Evolutionary conservation across 2,113 vertebrate species (phyloP), one percentile per base, ranked within the genome.

Genomic region (Heterochromis multidens): DNA sequence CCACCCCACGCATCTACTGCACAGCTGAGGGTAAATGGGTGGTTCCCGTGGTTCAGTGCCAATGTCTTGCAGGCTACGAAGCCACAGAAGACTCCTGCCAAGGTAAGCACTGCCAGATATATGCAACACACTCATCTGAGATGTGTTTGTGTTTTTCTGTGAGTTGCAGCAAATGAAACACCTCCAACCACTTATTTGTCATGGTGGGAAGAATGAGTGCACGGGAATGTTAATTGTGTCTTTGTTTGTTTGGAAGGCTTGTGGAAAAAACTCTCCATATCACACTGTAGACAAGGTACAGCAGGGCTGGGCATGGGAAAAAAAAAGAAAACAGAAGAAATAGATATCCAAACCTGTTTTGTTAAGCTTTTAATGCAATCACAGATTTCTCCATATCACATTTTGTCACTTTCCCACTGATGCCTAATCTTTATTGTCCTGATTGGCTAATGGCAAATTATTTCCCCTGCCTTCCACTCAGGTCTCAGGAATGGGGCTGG

Each of bases 21-120:
- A 96, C 97, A 0, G 92, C 96, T 1, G 97, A 99, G 0, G 99
- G 98, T 0, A 96, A 99, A 89, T 99, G 99, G 98, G 89, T 99
- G 88, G 98, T 99, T 90, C 98, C 97, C 3, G 96, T 99, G 9
- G 98, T 97, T 0, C 97, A 97, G 90, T 99, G 99, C 93, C 94
- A 97, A 72, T 99, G 99, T 88, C 94, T 94, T 3, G 93, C 95
- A 0, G 99, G 98, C 70, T 97, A 98, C 1, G 96, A 98, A 95
- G 96, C 94, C 80, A 93, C 90, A 12, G 96, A 96, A 2, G 95
- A 97, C 1, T 35, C 90, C 33, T 99, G 99, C 94, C 96, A 95
- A 96, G 97, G 99, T 99, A 95, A 97, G 86, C 86, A 61, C 9
- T 40, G 81, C 77, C 78, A 87, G 17, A 76, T 86, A 60, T 79